Conservation (phyloP, 2,888 invertebrate species). For the Drosophila vallismaia region DNA sequence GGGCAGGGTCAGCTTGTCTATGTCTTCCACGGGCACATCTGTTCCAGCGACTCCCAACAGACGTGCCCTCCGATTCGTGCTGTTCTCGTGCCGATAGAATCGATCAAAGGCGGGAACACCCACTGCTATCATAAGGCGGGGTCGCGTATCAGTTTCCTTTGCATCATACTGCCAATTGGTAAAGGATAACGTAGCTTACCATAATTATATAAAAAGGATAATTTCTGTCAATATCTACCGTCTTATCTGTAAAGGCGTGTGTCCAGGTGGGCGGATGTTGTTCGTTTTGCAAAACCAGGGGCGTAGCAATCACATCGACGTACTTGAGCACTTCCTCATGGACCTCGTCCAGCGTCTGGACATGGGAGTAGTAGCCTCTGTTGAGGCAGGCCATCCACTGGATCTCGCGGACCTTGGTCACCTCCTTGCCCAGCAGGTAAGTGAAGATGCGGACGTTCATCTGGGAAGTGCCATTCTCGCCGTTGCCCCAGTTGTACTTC, state of each 20-base stretch:
- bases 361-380: constrained; percentile 97
- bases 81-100: constrained; percentile 85
- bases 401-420: constrained; percentile 94
- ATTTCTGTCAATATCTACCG: constrained; percentile 85
- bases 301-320: constrained; percentile 95
- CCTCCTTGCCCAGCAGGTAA: constrained; percentile 97
- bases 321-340: constrained; percentile 98
- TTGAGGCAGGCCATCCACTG: constrained; percentile 98
- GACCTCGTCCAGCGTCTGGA: constrained; percentile 97
- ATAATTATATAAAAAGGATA: neutral
- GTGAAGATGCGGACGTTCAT: constrained; percentile 97
- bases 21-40: constrained; percentile 91
- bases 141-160: constrained; percentile 52
- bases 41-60: constrained; percentile 98
- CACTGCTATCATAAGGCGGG: constrained; percentile 93
- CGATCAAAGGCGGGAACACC: constrained; percentile 96
- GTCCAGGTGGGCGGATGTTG: constrained; percentile 97
- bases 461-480: constrained; percentile 86
- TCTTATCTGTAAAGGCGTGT: constrained; percentile 94
- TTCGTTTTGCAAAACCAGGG: constrained; percentile 89
- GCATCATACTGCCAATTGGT: constrained; percentile 70
- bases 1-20: constrained; percentile 94
- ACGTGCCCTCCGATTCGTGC: constrained; percentile 85
- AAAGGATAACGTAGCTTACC: no score
- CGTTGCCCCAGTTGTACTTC: constrained; percentile 89